These are phyloP conservation scores for Dipodomys merriami DNA, from an alignment of 2,113 vertebrate species.

Conservation along the genomic window DNA sequence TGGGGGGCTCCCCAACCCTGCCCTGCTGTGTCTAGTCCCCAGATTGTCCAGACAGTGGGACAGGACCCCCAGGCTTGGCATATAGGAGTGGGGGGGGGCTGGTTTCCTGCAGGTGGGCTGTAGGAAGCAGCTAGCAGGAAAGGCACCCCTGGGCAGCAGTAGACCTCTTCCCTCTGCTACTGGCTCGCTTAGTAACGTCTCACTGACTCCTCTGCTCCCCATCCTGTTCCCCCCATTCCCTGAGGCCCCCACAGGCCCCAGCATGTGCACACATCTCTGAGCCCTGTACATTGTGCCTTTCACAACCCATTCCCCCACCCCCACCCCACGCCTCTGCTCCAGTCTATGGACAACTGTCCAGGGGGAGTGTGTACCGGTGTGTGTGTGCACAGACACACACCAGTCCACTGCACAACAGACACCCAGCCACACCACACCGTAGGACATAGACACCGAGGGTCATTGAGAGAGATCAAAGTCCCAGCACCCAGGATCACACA, in stretches of 20 bases:
- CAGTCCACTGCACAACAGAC: neutral
- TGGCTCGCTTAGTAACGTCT: too few relatives aligned
- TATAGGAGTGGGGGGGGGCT: neutral
- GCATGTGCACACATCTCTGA: too few relatives aligned
- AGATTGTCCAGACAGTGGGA: neutral
- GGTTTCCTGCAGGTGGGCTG: neutral
- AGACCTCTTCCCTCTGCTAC: neutral
- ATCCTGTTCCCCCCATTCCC: neutral
- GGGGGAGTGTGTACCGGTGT: neutral
- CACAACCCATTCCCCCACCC: neutral
- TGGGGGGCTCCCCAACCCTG: neutral
- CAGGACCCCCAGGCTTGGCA: neutral
- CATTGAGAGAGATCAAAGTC: neutral
- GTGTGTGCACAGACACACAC: neutral
- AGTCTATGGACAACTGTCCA: neutral
- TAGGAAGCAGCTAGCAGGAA: neutral
- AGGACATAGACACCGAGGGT: neutral
- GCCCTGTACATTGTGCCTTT: neutral
- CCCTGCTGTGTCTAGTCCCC: neutral
- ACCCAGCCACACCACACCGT: neutral
- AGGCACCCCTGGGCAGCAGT: rapidly evolving
- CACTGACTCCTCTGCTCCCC: neutral
- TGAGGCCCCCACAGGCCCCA: neutral
- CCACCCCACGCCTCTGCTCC: neutral
- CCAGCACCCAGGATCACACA: neutral